phyloP scores from a whole-genome alignment of 2,113 vertebrate species.

The Noctilio leporinus region DNA sequence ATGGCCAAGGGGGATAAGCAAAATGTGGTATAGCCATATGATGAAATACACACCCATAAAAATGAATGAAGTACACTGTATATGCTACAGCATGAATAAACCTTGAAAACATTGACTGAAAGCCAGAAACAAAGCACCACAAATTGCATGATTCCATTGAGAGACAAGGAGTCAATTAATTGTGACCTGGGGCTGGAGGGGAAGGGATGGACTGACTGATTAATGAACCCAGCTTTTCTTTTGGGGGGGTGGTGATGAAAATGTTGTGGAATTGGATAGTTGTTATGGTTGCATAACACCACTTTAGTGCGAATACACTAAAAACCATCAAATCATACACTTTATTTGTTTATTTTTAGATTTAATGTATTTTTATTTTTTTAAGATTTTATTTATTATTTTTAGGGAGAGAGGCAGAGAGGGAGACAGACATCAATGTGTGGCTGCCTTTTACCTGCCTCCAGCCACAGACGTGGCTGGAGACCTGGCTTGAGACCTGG shows the following conservation, averaged over 20 bases:
- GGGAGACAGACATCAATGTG: no score
- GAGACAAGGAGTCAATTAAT: background rate
- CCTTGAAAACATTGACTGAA: background rate
- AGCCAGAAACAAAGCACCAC: background rate
- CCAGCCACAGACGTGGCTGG: no score
- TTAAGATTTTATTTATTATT: no score
- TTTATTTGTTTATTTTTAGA: no score
- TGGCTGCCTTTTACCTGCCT: no score
- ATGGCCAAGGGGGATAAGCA: background rate
- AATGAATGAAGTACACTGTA: background rate
- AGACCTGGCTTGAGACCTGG: no score
- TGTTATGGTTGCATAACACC: background rate
- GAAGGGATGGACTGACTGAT: background rate
- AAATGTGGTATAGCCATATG: background rate
- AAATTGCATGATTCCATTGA: background rate
- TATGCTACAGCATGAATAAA: background rate
- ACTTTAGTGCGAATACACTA: background rate
- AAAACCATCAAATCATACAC: background rate
- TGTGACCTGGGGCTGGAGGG: background rate
- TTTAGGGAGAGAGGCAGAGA: no score
- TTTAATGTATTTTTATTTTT: no score
- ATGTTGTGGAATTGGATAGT: background rate
- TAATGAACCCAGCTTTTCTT: background rate
- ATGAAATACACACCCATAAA: background rate
- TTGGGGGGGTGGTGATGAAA: background rate